Base-by-base conservation (phyloP, 2,888 invertebrate species). In the Scaptomyza tumidula region DNA sequence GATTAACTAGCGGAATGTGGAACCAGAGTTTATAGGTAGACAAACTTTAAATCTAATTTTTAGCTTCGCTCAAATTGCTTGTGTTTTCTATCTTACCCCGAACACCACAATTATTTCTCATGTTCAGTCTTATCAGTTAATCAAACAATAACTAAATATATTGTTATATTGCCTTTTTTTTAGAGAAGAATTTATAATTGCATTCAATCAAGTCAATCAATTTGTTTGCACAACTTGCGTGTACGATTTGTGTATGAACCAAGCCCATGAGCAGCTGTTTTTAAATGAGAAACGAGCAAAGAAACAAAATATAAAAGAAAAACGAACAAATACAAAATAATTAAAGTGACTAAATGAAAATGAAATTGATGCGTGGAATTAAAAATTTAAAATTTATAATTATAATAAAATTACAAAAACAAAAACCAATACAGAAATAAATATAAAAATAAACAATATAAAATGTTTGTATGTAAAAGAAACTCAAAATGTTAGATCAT, bases 381-480 rank as follows among this genome's bases (percentile, higher is more conserved):
- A 75, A 71, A 89, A 72, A 86, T 75, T 73, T 75, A 71, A 89
- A 72, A 86, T 75, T 73, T 75, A 87, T 71, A 79, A 78, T 61
- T 71, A 78, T 65, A 65, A 70, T 52, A 75, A 44, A 57, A 65
- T 27, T 43, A 73, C 35, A 39, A 76, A 79, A 67, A 56, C 53
- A 44, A 61, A 68, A 55, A 73, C 66, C 24, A 46, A 65, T 7
- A 39, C n/a, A 41, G 10, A 41, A 39, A 39, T 16, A 5, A 56
- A 55, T 72, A 64, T 59, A 37, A 55, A 60, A 56, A 67, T 67
- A 69, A 48, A 72, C 61, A 58, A 67, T 81, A 77, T 77, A 78
- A 71, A 86, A 86, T 90, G 89, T 90, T 90, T 90, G 89, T 90
- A 90, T 90, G 90, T 90, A 90, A 91, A 90, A 89, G 82, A 84